Evolutionary conservation across 2,888 invertebrate species (phyloP).

Genomic region (Eucriotettix oculatus): DNA sequence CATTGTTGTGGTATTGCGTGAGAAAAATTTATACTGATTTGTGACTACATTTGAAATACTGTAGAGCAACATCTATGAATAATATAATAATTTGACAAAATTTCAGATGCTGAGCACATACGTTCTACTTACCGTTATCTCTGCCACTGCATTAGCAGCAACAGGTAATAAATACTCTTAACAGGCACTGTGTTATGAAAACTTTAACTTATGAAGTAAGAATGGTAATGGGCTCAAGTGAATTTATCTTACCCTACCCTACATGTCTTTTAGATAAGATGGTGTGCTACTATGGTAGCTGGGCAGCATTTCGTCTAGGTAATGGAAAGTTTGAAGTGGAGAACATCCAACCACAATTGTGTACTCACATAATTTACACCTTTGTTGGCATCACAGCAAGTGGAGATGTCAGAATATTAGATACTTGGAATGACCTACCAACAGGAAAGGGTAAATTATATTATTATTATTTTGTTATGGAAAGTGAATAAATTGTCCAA

Average conservation of each 20-base stretch:
- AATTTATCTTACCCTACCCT: background rate
- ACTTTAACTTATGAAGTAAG: background rate
- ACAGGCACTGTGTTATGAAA: background rate
- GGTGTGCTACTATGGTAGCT: constrained; percentile 60
- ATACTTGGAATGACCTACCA: constrained; percentile 7
- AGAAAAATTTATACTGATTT: too few relatives aligned
- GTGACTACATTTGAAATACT: too few relatives aligned
- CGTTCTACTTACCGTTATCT: too few relatives aligned
- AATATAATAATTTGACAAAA: too few relatives aligned
- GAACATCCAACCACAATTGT: constrained; percentile 46
- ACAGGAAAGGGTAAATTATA: background rate
- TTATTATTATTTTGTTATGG: too few relatives aligned
- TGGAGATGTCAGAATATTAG: constrained; percentile 21
- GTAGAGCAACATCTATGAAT: too few relatives aligned
- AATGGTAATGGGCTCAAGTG: background rate
- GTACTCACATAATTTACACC: constrained; percentile 59
- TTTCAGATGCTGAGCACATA: too few relatives aligned
- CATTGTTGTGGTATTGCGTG: too few relatives aligned
- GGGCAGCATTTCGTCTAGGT: constrained; percentile 51
- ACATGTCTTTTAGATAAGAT: constrained; percentile 23
- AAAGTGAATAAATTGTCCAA: too few relatives aligned
- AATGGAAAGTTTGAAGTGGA: constrained; percentile 47
- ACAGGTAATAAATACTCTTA: too few relatives aligned
- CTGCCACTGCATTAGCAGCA: too few relatives aligned
- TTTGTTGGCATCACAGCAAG: constrained; percentile 46